These are phyloP conservation scores for Mongoloraphidia duomilia DNA, from an alignment of 2,888 invertebrate genomes.

Conservation along the genomic window DNA sequence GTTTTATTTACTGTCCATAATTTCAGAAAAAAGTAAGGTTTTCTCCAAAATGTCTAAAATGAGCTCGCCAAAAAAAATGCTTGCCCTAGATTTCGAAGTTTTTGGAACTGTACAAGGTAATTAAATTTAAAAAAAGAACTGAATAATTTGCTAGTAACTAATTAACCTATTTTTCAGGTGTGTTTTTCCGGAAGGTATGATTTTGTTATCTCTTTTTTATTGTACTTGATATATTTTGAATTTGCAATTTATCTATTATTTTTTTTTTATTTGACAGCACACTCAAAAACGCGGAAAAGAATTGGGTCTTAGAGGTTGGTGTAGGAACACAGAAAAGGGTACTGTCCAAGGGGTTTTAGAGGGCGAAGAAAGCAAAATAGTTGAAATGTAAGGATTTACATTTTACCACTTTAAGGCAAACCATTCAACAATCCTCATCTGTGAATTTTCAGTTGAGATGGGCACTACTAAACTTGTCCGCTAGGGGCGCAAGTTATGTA, in stretches of 20 bases:
- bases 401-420: neutral
- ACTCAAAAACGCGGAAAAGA: conserved; percentile 49
- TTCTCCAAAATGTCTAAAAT: no score
- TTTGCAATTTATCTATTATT: neutral
- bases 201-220: neutral
- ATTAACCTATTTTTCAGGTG: conserved; percentile 26
- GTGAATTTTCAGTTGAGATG: no score
- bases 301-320: conserved; percentile 54
- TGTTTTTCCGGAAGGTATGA: conserved; percentile 46
- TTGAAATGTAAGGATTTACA: conserved; percentile 41
- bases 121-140: conserved; percentile 17
- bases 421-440: neutral
- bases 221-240: neutral
- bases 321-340: conserved; percentile 50
- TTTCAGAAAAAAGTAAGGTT: no score
- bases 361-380: conserved; percentile 42
- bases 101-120: conserved; percentile 44
- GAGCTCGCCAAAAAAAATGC: conserved; percentile 11
- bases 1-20: no score
- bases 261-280: conserved; percentile 31
- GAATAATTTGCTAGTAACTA: neutral
- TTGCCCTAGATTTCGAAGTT: conserved; percentile 40
- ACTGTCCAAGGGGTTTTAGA: conserved; percentile 54
- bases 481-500: no score
- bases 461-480: no score